Evolutionary conservation across 2,888 invertebrate species (phyloP).

Genomic region (Pollenia griseotomentosa): DNA sequence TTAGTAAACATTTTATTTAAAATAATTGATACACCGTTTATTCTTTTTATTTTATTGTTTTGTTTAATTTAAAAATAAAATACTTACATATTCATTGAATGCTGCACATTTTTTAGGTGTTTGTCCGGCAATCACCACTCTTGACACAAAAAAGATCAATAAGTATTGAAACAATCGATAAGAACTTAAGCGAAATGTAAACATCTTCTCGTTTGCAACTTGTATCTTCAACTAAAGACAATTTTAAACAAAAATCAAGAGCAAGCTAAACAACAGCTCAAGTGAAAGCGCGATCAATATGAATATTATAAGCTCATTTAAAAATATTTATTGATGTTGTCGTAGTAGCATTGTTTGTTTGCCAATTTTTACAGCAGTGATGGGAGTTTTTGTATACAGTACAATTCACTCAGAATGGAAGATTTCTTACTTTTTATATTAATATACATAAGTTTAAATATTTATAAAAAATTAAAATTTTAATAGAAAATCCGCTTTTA

Average conservation of each 20-base stretch:
- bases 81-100: conserved; percentile 79
- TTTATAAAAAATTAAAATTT: too few relatives aligned
- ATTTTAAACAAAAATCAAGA: conserved; percentile 34
- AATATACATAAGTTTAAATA: too few relatives aligned
- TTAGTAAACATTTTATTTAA: neutral
- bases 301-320: too few relatives aligned
- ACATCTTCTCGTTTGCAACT: conserved; percentile 64
- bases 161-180: conserved; percentile 53
- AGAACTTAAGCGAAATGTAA: conserved; percentile 56
- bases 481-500: too few relatives aligned
- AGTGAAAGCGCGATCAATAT: conserved; percentile 27
- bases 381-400: neutral
- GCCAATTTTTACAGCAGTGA: neutral
- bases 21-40: neutral
- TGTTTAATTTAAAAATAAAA: neutral
- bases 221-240: conserved; percentile 75
- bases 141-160: conserved; percentile 67
- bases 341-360: neutral
- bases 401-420: too few relatives aligned
- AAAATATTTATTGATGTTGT: too few relatives aligned
- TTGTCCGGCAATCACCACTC: conserved; percentile 53
- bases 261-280: conserved; percentile 26
- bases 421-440: too few relatives aligned
- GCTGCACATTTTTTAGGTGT: conserved; percentile 73
- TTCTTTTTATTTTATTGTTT: neutral